Base-by-base conservation (phyloP, 2,888 invertebrate species). In the Willowsia nigromaculata region DNA sequence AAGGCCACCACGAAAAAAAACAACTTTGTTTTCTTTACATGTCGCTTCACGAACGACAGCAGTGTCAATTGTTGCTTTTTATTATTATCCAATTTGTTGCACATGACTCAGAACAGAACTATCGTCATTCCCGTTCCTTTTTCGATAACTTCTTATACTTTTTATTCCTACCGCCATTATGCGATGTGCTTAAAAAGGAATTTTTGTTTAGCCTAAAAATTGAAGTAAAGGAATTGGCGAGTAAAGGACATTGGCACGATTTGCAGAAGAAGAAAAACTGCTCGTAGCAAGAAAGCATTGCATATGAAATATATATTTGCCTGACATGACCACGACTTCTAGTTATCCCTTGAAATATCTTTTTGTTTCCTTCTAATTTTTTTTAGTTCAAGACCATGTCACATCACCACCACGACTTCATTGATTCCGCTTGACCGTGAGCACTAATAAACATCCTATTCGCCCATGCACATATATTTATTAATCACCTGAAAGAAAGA, bases 371-470 rank as follows among this genome's bases (percentile, higher is more conserved):
- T 87, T 68, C 56, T 50, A 71, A 50, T 68, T 85, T 87, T 80
- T 86, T 87, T 80, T 87, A 87, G 86, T 53, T 87, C 86, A 87
- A 87, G 86, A 87, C 80, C 86, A 81, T 80, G 81, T 53, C 80
- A 87, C 74, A 30, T 59, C 40, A 43, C 56, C 27, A 71, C 43
- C 43, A 25, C 68, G 30, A 27, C 47, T 59, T 50, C 86, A 88
- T 82, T 59, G 74, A 82, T 82, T 78, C 65, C 68, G 80, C 62
- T 7, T 65, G 82, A 62, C 82, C 62, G 18, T 82, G 82, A 62
- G 62, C 37, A 11, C 40, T 59, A 59, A 59, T 53, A 81, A 59
- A 59, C 59, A 81, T 25, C 81, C 81, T 59, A 76, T 53, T 47
- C 25, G 71, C 40, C 43, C 22, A 43, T 71, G 25, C 56, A 56